A percentile compares a stretch with the other conserved stretches of the same genome.
These are phyloP conservation scores for Poeciliopsis presidionis DNA, from an alignment of 2,797 vertebrate genomes.

Conservation along the genomic window DNA sequence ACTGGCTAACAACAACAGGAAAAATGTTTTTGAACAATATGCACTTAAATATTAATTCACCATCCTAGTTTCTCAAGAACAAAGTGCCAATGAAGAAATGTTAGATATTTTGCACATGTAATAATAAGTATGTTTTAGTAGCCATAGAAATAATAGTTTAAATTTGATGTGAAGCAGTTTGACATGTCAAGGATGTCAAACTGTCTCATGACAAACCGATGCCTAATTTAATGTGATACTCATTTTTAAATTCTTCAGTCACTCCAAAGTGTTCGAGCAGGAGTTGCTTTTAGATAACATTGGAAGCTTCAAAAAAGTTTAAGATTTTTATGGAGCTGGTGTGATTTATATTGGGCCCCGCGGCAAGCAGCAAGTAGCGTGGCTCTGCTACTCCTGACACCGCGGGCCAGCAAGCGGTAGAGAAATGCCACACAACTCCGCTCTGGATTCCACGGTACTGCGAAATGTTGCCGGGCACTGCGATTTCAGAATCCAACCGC, in stretches of 20 bases:
- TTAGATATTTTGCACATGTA: not conserved
- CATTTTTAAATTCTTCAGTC: not conserved
- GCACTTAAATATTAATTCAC: not conserved
- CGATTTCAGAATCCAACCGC: constrained; percentile 58
- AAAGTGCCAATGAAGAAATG: not conserved
- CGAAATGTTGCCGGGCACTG: constrained; percentile 79
- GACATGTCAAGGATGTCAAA: not conserved
- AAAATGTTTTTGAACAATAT: not conserved
- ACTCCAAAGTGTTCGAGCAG: not conserved
- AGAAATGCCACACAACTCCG: constrained; percentile 83
- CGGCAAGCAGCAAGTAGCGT: constrained; percentile 80
- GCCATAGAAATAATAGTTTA: not conserved
- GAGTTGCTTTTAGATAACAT: not conserved
- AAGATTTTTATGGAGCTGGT: constrained; percentile 17
- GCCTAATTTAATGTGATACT: not conserved
- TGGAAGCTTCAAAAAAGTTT: not conserved
- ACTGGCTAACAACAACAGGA: not conserved
- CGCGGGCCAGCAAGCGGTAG: constrained; percentile 73
- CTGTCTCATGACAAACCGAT: not conserved
- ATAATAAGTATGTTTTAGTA: not conserved
- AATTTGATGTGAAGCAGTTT: not conserved
- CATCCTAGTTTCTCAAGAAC: not conserved
- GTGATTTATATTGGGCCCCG: constrained; percentile 56
- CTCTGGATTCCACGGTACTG: constrained; percentile 76
- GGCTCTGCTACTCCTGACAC: constrained; percentile 77